Percentiles rank a stretch among this genome's conserved stretches.
These are phyloP conservation scores for Penaeus monodon DNA, from an alignment of 2,888 invertebrate genomes.

Conservation along the genomic window DNA sequence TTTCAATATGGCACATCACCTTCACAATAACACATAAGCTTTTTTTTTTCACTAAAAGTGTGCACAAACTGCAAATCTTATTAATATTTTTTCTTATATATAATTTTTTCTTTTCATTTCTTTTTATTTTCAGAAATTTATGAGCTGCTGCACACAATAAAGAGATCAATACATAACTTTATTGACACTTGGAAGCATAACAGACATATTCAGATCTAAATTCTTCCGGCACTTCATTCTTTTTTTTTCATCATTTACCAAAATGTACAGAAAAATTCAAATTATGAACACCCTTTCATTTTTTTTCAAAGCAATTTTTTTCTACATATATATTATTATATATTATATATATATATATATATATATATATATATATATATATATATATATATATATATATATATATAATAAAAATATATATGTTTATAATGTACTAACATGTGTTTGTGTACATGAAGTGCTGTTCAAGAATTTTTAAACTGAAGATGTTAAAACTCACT, in stretches of 20 bases:
- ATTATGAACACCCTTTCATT: no score
- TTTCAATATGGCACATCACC: constrained; percentile 3
- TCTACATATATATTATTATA: no score
- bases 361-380: no score
- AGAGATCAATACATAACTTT: constrained; percentile 37
- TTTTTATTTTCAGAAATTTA: constrained; percentile 5
- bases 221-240: neutral
- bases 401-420: no score
- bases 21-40: neutral
- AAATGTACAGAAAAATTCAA: neutral
- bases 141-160: constrained; percentile 29
- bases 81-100: neutral
- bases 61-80: neutral
- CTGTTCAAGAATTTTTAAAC: constrained; percentile 19
- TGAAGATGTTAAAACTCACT: constrained; percentile 25
- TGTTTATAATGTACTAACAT: no score
- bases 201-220: neutral
- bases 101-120: neutral
- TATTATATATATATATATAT: no score
- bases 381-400: no score
- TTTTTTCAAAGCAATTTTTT: no score
- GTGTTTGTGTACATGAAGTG: neutral
- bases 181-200: constrained; percentile 47
- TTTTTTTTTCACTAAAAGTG: neutral
- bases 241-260: neutral